Evolutionary conservation across 37 sponge, comb jelly and placozoan genomes (phyloP), one percentile per base, ranked within the genome.

Genomic region (Beroe forskalii): DNA sequence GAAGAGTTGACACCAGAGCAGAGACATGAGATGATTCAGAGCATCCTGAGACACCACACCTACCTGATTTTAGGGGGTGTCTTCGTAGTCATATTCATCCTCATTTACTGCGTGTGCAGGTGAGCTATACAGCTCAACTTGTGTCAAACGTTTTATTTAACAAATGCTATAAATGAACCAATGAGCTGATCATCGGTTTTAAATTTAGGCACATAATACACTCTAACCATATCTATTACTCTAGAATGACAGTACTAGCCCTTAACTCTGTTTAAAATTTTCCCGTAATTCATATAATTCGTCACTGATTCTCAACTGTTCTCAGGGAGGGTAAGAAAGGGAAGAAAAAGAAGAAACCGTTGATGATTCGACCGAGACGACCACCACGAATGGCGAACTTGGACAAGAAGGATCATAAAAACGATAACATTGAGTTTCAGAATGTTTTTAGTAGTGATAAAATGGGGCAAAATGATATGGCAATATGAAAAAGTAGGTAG

Each of bases 101-200:
- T 27, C 3, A 69, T 69, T 36, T 69, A 69, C 72, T 69, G 72
- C 32, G 72, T 69, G 27, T 69, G 72, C 38, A 69, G 38, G 72
- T 69, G 66, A 63, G 66, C 25, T 3, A 30, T 63, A 63, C 66
- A 63, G 20, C 25, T 63, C n/a, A 28, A 23, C 14, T 63, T 36
- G 19, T 32, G 17, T 64, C 25, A 22, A 6, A 64, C 66, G 31
- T 22, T n/a, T n/a, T n/a, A n/a, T n/a, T n/a, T n/a, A n/a, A n/a
- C n/a, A n/a, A n/a, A n/a, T n/a, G n/a, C n/a, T n/a, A n/a, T n/a
- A n/a, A n/a, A n/a, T n/a, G n/a, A n/a, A n/a, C n/a, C n/a, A n/a
- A n/a, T n/a, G n/a, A n/a, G n/a, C n/a, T n/a, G n/a, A n/a, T n/a
- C n/a, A n/a, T n/a, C n/a, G n/a, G n/a, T n/a, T n/a, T n/a, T n/a